Percentiles rank a stretch among this genome's conserved stretches.
Conservation (phyloP, 2,797 vertebrate genomes). For the Cephalopachus bancanus region DNA sequence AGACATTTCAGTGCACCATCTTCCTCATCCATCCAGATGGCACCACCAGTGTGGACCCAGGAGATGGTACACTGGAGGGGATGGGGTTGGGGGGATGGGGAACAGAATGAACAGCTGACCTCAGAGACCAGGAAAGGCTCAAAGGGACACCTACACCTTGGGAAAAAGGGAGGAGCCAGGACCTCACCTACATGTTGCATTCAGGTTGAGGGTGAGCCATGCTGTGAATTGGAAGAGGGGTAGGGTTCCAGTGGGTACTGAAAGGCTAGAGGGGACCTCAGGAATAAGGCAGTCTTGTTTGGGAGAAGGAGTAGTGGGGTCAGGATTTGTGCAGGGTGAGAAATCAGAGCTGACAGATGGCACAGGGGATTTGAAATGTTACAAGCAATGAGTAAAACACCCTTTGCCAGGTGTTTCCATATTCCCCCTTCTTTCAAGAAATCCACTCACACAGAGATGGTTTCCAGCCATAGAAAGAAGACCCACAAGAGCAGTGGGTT, state of each 20-base stretch:
- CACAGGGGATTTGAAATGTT: neutral
- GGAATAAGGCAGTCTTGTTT: neutral
- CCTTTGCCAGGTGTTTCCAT: neutral
- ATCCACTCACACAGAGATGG: neutral
- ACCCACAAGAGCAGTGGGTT: neutral
- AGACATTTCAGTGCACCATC: neutral
- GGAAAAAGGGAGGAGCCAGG: neutral
- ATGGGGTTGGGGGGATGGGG: too few relatives aligned
- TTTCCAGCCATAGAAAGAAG: neutral
- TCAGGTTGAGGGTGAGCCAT: neutral
- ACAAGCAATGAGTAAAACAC: neutral
- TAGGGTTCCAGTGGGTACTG: accelerated
- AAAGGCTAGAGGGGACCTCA: neutral
- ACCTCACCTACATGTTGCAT: neutral
- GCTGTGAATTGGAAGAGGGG: neutral
- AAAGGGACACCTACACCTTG: neutral
- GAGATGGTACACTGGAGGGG: neutral
- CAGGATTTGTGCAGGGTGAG: neutral
- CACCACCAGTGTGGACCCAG: too few relatives aligned
- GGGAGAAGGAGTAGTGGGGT: neutral
- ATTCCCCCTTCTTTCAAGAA: neutral
- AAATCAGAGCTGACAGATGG: neutral
- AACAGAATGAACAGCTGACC: neutral
- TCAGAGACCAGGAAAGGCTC: neutral
- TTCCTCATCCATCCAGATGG: neutral